These are phyloP conservation scores for Cephus sareptanus DNA, from an alignment of 2,888 invertebrate genomes.

Conservation along the genomic window DNA sequence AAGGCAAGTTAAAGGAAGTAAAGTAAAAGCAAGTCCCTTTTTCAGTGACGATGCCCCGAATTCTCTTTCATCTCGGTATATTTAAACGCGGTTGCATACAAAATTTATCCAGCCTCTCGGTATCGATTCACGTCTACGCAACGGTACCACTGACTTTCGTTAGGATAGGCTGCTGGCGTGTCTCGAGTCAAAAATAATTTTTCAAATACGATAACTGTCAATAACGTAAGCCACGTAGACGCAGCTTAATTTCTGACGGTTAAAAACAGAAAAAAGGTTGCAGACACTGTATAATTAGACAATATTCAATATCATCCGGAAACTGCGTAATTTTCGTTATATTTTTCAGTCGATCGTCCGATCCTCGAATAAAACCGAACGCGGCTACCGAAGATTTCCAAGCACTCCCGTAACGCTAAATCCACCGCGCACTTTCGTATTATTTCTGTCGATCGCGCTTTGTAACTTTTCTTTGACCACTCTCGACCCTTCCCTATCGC, in stretches of 20 bases:
- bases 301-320: background rate
- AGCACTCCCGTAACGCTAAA: background rate
- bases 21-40: background rate
- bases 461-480: background rate
- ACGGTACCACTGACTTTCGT: background rate
- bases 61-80: conserved; percentile 6
- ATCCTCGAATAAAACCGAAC: too few relatives aligned
- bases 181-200: background rate
- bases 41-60: background rate
- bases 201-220: background rate
- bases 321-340: background rate
- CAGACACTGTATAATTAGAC: background rate
- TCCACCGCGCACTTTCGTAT: background rate
- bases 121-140: background rate
- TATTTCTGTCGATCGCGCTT: background rate
- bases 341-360: background rate
- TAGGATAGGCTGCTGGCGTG: background rate
- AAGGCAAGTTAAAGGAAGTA: background rate
- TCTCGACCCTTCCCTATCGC: background rate
- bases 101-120: background rate
- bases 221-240: background rate
- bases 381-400: background rate
- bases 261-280: too few relatives aligned
- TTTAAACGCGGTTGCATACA: background rate
- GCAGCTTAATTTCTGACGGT: background rate